Evolutionary conservation across 2,888 invertebrate species (phyloP).

Genomic region (Melangyna quadrimaculata): DNA sequence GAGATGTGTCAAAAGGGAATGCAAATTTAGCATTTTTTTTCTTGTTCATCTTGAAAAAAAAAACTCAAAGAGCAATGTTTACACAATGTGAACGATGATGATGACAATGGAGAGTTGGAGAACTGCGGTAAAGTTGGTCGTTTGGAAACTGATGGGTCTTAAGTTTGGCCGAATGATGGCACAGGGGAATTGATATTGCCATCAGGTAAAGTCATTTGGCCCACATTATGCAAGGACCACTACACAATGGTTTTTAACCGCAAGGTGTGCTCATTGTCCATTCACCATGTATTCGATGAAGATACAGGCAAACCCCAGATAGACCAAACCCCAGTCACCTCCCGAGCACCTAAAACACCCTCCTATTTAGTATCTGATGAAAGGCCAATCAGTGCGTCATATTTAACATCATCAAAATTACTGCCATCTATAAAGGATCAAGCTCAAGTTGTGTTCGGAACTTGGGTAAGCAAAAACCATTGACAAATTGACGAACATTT

Average conservation of each 20-base stretch:
- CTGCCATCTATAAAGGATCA: not conserved
- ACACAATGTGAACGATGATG: slow-evolving; percentile 13
- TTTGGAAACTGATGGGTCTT: slow-evolving; percentile 17
- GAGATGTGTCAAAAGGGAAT: not conserved
- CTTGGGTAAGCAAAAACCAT: not conserved
- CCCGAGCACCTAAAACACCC: not conserved
- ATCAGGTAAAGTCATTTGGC: not conserved
- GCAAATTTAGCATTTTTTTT: slow-evolving; percentile 2
- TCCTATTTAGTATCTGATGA: not conserved
- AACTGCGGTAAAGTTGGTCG: slow-evolving; percentile 50
- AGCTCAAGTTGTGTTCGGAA: not conserved
- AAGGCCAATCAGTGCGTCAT: slow-evolving; percentile 8
- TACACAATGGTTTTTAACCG: slow-evolving; percentile 21
- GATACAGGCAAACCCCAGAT: not conserved
- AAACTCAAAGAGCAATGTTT: not conserved
- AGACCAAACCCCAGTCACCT: not conserved
- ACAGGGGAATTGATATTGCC: not conserved
- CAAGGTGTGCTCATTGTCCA: slow-evolving; percentile 27
- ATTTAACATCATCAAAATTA: not conserved
- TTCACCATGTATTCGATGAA: slow-evolving; percentile 44
- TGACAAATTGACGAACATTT: slow-evolving; percentile 24
- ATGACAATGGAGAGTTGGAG: not conserved
- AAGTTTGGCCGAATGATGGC: not conserved
- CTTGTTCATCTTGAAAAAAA: not conserved
- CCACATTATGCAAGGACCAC: slow-evolving; percentile 5